Evolutionary conservation across 2,888 invertebrate genomes (phyloP).

Genomic region (Julus scanicus): DNA sequence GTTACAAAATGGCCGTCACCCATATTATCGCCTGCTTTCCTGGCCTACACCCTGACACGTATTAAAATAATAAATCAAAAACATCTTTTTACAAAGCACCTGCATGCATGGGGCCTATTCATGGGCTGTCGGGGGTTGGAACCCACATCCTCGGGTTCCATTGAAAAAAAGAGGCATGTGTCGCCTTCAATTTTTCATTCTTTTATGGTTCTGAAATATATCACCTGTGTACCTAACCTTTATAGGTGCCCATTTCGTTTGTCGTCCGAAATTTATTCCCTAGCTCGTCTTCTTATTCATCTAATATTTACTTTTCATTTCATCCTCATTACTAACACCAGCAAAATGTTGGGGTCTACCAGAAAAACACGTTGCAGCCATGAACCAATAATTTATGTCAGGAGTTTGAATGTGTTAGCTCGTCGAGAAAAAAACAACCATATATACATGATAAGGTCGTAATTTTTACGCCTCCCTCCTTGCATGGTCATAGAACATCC

Average conservation of each 20-base stretch:
- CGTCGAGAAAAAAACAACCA: background rate
- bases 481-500: background rate
- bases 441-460: slow-evolving; percentile 34
- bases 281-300: slow-evolving; percentile 14
- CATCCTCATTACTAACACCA: background rate
- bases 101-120: slow-evolving; percentile 3
- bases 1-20: slow-evolving; percentile 11
- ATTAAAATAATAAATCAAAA: slow-evolving; percentile 47
- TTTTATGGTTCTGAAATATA: background rate
- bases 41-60: slow-evolving; percentile 34
- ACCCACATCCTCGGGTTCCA: background rate
- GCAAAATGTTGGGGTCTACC: background rate
- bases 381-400: slow-evolving; percentile 7
- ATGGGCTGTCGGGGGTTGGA: background rate
- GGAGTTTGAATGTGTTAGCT: slow-evolving; percentile 13
- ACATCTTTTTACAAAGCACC: slow-evolving; percentile 43
- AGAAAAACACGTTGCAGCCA: background rate
- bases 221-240: slow-evolving; percentile 3
- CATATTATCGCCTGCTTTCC: background rate
- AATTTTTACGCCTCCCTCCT: background rate
- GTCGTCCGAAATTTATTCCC: slow-evolving; percentile 6
- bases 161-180: background rate
- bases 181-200: background rate
- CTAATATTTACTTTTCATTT: slow-evolving; percentile 42
- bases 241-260: background rate